Conservation (phyloP, 2,797 vertebrate genomes). For the Chiloscyllium punctatum region DNA sequence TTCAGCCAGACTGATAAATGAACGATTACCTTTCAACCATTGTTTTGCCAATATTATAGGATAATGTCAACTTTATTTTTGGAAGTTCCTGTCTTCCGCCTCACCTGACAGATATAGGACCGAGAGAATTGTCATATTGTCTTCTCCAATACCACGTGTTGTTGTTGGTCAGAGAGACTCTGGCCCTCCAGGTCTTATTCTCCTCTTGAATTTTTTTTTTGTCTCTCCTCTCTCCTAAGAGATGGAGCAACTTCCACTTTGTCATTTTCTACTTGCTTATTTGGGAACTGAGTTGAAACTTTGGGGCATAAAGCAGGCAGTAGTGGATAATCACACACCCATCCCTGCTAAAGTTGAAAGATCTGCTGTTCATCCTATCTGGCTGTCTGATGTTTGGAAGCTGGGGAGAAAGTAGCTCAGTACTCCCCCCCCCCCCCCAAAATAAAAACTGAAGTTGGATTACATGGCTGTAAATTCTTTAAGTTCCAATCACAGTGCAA, state of each 20-base stretch:
- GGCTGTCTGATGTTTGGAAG: neutral
- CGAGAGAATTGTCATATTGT: neutral
- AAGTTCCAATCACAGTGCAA: neutral
- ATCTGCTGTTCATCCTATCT: neutral
- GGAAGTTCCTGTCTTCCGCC: neutral
- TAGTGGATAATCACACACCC: neutral
- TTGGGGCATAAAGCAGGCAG: neutral
- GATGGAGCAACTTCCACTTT: neutral
- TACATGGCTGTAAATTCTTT: neutral
- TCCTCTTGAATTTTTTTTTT: neutral
- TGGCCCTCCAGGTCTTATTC: neutral
- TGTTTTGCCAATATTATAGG: neutral
- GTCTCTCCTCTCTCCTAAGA: neutral
- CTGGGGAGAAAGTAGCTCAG: neutral
- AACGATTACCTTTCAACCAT: neutral
- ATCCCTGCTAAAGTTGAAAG: neutral
- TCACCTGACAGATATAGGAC: neutral
- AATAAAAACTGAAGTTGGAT: neutral
- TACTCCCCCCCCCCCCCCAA: too few species aligned
- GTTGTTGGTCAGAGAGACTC: neutral
- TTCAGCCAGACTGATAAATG: neutral
- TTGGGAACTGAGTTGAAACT: neutral
- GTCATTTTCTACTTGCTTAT: neutral
- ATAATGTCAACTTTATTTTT: neutral
- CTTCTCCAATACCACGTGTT: neutral